Conservation (phyloP, 2,113 vertebrate genomes). For the Etheostoma cragini region DNA sequence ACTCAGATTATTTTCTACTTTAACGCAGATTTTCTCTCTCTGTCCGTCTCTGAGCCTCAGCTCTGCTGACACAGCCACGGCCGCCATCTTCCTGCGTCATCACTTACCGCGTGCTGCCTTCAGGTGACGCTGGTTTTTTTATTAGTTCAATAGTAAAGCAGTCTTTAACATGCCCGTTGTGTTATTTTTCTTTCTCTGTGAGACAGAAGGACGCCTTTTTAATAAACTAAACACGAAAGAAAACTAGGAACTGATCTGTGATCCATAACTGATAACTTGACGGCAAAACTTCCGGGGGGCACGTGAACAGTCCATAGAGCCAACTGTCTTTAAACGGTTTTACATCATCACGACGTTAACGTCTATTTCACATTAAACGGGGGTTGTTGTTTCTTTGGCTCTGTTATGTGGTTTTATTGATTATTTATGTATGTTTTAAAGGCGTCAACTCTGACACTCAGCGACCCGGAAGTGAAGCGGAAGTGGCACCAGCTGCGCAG, state of each 20-base stretch:
- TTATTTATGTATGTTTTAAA: background rate
- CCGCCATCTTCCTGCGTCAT: slow-evolving; percentile 64
- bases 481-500: slow-evolving; percentile 29
- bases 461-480: slow-evolving; percentile 61
- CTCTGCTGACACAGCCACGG: slow-evolving; percentile 51
- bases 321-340: no score
- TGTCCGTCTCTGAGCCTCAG: slow-evolving; percentile 68
- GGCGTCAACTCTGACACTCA: background rate
- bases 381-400: no score
- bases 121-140: background rate
- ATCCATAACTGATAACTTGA: no score
- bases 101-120: background rate
- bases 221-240: no score
- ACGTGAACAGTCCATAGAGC: background rate
- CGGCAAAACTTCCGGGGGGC: background rate
- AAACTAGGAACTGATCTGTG: no score
- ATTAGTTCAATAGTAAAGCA: no score
- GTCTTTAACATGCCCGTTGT: no score
- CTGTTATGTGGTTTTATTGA: background rate
- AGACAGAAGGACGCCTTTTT: no score
- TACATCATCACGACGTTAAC: no score
- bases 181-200: no score
- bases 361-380: no score
- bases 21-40: slow-evolving; percentile 52
- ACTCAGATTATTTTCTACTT: slow-evolving; percentile 56